Percentiles rank a stretch among this genome's conserved stretches.
phyloP scores from a whole-genome alignment of 2,797 vertebrate species.

The Xenopus petersii region DNA sequence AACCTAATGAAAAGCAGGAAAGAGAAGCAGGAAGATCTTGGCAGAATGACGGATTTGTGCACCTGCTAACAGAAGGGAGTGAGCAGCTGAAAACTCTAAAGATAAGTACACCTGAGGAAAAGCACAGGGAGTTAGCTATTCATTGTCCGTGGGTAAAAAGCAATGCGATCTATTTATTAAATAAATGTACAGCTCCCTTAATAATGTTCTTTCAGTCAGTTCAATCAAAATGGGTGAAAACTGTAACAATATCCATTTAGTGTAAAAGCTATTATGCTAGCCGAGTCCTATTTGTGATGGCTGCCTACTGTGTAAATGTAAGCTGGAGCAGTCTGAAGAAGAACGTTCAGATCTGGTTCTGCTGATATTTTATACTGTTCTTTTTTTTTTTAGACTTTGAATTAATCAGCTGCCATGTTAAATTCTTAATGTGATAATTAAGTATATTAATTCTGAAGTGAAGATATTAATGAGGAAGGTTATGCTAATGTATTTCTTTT shows the following conservation, averaged over 20 bases:
- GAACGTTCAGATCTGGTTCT: slow-evolving; percentile 39
- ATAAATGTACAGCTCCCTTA: slow-evolving; percentile 31
- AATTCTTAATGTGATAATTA: slow-evolving; percentile 76
- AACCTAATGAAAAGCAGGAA: slow-evolving; percentile 43
- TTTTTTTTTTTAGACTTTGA: slow-evolving; percentile 56
- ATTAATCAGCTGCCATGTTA: slow-evolving; percentile 73
- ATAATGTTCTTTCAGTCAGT: slow-evolving; percentile 32
- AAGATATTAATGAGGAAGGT: slow-evolving; percentile 77
- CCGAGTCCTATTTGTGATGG: slow-evolving; percentile 18
- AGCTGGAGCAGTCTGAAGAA: slow-evolving; percentile 40
- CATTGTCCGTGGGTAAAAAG: too few species aligned
- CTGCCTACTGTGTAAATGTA: slow-evolving; percentile 30
- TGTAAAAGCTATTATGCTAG: slow-evolving; percentile 30
- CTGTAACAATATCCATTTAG: slow-evolving; percentile 26
- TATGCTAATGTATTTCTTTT: slow-evolving; percentile 73
- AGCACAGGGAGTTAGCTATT: slow-evolving; percentile 6
- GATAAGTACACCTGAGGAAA: slow-evolving; percentile 30
- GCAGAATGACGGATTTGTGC: slow-evolving; percentile 43
- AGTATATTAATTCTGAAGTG: slow-evolving; percentile 74
- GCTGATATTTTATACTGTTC: slow-evolving; percentile 57
- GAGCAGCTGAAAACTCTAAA: slow-evolving; percentile 30
- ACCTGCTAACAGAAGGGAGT: slow-evolving; percentile 28
- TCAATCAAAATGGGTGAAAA: slow-evolving; percentile 24
- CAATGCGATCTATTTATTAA: slow-evolving; percentile 12
- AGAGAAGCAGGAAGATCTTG: slow-evolving; percentile 31